Evolutionary conservation across 1,140 invertebrate species (phyloP).

Genomic region (Lithobius niger): DNA sequence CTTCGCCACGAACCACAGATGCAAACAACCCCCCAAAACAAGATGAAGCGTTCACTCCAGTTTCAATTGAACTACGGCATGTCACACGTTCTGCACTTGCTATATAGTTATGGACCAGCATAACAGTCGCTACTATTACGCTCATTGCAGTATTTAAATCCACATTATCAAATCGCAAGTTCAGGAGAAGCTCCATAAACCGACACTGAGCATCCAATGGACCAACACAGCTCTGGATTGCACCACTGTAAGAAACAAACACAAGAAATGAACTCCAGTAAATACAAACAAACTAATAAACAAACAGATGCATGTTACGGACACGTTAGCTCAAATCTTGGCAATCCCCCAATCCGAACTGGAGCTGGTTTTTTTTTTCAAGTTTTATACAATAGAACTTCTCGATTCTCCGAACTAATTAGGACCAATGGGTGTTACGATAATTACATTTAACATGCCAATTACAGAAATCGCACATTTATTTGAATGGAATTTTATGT

Average conservation of each 20-base stretch:
- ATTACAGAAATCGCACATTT: too few species aligned
- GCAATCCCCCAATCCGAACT: too few species aligned
- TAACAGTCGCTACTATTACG: constrained; percentile 51
- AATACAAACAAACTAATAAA: not conserved
- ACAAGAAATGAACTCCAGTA: not conserved
- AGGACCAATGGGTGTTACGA: too few species aligned
- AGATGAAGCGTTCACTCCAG: constrained; percentile 30
- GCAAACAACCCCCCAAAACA: constrained; percentile 48
- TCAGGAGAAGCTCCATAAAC: constrained; percentile 49
- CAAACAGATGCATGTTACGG: too few species aligned
- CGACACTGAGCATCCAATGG: constrained; percentile 67
- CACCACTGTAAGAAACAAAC: constrained; percentile 36
- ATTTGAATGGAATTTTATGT: too few species aligned
- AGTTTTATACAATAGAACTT: too few species aligned
- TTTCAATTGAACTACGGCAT: constrained; percentile 35
- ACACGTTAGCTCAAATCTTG: too few species aligned
- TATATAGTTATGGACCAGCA: constrained; percentile 44
- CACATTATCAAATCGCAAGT: constrained; percentile 49
- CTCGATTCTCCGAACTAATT: too few species aligned
- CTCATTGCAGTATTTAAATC: constrained; percentile 56
- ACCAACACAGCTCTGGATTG: constrained; percentile 52
- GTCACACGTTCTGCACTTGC: constrained; percentile 42
- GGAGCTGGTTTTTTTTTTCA: too few species aligned
- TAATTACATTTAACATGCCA: too few species aligned
- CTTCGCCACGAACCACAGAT: constrained; percentile 46